Percentiles rank a stretch among this genome's conserved stretches.
phyloP scores from a whole-genome alignment of 2,113 vertebrate species.

The Spheniscus mendiculus region DNA sequence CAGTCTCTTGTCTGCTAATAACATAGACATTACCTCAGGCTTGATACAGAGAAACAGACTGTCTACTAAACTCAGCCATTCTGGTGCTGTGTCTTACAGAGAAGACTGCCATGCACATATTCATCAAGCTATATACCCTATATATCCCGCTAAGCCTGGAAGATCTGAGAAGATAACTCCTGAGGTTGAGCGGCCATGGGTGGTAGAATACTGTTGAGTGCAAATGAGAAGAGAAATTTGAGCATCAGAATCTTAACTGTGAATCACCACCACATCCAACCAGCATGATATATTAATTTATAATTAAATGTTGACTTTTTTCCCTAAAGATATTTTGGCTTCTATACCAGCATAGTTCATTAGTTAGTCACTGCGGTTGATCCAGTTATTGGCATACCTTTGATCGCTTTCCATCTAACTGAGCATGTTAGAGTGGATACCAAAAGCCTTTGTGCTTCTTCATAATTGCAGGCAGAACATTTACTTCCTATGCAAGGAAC shows the following conservation, averaged over 20 bases:
- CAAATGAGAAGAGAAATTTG: conserved; percentile 4
- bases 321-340: conserved; percentile 5
- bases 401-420: conserved; percentile 11
- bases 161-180: neutral
- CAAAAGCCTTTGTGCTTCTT: neutral
- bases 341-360: neutral
- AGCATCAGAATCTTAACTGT: neutral
- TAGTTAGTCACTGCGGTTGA: conserved; percentile 5
- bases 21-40: neutral
- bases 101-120: neutral
- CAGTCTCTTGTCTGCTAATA: neutral
- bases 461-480: neutral
- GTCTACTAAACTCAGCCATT: neutral
- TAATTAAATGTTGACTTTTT: conserved; percentile 33
- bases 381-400: conserved; percentile 10
- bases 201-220: neutral
- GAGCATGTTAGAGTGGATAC: neutral
- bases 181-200: neutral
- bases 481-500: neutral
- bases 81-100: neutral
- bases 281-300: neutral
- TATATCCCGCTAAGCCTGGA: neutral
- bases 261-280: neutral
- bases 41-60: neutral
- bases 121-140: neutral